Conservation (phyloP, 2,113 vertebrate species). For the Pachypanchax playfairii region DNA sequence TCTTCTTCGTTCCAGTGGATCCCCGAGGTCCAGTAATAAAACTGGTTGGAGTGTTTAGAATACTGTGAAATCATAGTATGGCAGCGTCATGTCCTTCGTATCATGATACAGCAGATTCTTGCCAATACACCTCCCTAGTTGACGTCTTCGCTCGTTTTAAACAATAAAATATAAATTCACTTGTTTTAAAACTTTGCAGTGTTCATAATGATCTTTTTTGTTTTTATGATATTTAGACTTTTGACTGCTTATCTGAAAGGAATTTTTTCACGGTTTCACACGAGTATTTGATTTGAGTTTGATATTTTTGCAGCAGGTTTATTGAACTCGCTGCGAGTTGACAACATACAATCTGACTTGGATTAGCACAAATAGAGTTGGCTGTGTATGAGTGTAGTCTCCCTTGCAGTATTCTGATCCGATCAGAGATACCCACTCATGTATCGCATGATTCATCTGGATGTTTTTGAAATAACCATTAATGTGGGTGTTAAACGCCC, state of each 20-base stretch:
- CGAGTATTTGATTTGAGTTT: not conserved
- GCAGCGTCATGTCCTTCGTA: too few relatives aligned
- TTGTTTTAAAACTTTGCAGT: too few relatives aligned
- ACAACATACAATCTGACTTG: not conserved
- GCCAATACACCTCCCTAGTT: too few relatives aligned
- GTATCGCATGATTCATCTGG: conserved; percentile 17
- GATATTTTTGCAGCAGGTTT: not conserved
- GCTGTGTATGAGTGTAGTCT: not conserved
- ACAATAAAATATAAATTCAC: too few relatives aligned
- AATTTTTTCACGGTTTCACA: not conserved
- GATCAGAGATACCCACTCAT: conserved; percentile 26
- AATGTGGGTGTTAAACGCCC: conserved; percentile 37
- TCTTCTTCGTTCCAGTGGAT: too few relatives aligned
- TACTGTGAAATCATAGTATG: too few relatives aligned
- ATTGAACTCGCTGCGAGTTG: not conserved
- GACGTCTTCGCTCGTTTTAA: too few relatives aligned
- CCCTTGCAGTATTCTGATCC: conserved; percentile 18
- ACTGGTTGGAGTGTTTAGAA: too few relatives aligned
- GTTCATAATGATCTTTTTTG: too few relatives aligned
- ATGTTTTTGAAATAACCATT: conserved; percentile 26
- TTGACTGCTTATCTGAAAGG: not conserved
- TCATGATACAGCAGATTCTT: too few relatives aligned
- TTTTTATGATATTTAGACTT: too few relatives aligned
- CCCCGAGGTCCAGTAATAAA: too few relatives aligned
- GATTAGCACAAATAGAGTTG: not conserved